Evolutionary conservation across 2,113 vertebrate species (phyloP).

Genomic region (Oncorhynchus gorbuscha): DNA sequence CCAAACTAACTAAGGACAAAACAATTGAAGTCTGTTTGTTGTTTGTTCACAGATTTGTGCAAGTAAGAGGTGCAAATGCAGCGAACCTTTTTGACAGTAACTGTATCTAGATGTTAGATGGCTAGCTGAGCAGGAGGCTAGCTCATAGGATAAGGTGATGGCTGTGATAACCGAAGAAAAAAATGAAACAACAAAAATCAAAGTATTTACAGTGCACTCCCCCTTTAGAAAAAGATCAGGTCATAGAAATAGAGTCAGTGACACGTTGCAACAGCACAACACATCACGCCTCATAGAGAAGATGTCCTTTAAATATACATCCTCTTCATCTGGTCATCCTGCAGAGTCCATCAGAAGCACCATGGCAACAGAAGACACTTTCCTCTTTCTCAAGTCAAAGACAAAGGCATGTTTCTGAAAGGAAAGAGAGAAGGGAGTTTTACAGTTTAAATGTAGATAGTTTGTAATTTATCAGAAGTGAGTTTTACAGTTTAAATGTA

Average conservation of each 20-base stretch:
- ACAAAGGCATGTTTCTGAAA: conserved; percentile 44
- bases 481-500: not conserved
- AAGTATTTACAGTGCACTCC: not conserved
- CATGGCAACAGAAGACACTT: not conserved
- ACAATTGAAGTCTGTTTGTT: not conserved
- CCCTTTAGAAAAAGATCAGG: not conserved
- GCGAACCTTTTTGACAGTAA: not conserved
- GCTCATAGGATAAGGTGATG: not conserved
- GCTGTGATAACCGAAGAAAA: not conserved
- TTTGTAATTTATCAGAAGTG: not conserved
- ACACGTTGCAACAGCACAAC: not conserved
- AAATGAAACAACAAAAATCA: not conserved
- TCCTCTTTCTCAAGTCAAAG: conserved; percentile 25
- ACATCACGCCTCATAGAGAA: not conserved
- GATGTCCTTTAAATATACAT: not conserved
- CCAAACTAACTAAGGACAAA: not conserved
- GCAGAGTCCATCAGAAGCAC: not conserved
- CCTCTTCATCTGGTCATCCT: conserved; percentile 18
- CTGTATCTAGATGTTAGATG: not conserved
- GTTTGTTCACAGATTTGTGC: not conserved
- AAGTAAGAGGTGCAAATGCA: not conserved
- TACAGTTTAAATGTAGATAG: not conserved
- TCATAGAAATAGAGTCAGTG: not conserved
- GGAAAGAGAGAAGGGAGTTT: not conserved
- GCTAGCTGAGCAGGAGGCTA: too few species aligned